Percentiles rank a stretch among this genome's conserved stretches.
These are phyloP conservation scores for Lepidonotus clava DNA, from an alignment of 2,888 invertebrate species.

Conservation along the genomic window DNA sequence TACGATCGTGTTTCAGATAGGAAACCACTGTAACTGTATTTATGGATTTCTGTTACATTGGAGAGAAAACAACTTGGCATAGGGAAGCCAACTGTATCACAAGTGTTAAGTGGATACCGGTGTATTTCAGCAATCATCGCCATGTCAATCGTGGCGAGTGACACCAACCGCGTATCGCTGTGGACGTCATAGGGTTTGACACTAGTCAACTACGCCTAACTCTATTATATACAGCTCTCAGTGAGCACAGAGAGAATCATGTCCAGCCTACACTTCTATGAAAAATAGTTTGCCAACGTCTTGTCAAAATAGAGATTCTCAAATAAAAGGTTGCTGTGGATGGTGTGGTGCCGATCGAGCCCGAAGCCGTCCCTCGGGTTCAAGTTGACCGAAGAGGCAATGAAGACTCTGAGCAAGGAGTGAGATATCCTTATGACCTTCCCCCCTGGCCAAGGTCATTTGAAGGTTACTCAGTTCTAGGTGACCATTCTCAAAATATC, in stretches of 20 bases:
- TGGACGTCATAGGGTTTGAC: constrained; percentile 14
- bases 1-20: no score
- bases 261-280: background rate
- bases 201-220: background rate
- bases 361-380: background rate
- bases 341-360: background rate
- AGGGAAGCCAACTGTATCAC: constrained; percentile 11
- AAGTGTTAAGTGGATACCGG: background rate
- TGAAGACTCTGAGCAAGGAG: background rate
- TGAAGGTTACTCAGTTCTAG: background rate
- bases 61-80: background rate
- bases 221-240: background rate
- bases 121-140: background rate
- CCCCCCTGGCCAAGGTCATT: background rate
- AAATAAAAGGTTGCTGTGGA: background rate
- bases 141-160: background rate
- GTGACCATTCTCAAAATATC: background rate
- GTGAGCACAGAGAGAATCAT: background rate
- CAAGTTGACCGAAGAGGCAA: background rate
- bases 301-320: constrained; percentile 3
- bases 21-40: no score
- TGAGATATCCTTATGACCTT: background rate
- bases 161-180: background rate
- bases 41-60: no score
- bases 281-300: constrained; percentile 8